Evolutionary conservation across 2,113 vertebrate genomes (phyloP).

Genomic region (Dendropsophus ebraccatus): DNA sequence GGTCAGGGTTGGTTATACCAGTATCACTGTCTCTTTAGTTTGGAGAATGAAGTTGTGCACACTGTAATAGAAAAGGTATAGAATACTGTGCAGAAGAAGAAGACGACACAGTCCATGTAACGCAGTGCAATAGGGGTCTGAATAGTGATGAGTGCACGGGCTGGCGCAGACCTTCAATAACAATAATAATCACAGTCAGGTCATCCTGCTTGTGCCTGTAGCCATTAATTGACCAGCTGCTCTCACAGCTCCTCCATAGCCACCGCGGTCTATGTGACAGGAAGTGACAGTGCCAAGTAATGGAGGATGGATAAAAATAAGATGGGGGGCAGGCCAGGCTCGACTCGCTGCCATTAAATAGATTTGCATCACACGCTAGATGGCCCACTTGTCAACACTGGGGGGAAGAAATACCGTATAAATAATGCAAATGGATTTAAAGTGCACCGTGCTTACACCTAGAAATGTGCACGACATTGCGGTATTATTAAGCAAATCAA

Average conservation of each 20-base stretch:
- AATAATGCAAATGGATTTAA: background rate
- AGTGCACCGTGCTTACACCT: background rate
- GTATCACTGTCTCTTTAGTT: too few relatives aligned
- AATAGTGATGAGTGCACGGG: constrained; percentile 1
- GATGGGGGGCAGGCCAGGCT: background rate
- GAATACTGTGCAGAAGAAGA: background rate
- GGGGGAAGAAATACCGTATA: background rate
- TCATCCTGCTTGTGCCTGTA: constrained; percentile 26
- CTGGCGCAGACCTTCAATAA: constrained; percentile 33
- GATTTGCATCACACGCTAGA: background rate
- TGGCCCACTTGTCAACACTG: background rate
- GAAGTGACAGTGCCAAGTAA: constrained; percentile 38
- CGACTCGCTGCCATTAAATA: background rate
- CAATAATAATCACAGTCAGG: constrained; percentile 30
- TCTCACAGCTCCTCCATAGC: constrained; percentile 38
- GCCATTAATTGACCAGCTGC: constrained; percentile 50
- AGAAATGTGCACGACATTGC: background rate
- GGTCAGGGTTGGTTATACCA: too few relatives aligned
- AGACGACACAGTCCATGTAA: background rate
- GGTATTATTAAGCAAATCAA: too few relatives aligned
- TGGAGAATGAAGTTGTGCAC: background rate
- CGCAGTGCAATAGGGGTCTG: background rate
- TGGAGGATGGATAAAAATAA: constrained; percentile 44
- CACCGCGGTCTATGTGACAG: constrained; percentile 28
- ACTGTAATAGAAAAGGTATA: background rate